Base-by-base conservation (phyloP, 2,797 vertebrate genomes). In the Cacajao melanocephalus region DNA sequence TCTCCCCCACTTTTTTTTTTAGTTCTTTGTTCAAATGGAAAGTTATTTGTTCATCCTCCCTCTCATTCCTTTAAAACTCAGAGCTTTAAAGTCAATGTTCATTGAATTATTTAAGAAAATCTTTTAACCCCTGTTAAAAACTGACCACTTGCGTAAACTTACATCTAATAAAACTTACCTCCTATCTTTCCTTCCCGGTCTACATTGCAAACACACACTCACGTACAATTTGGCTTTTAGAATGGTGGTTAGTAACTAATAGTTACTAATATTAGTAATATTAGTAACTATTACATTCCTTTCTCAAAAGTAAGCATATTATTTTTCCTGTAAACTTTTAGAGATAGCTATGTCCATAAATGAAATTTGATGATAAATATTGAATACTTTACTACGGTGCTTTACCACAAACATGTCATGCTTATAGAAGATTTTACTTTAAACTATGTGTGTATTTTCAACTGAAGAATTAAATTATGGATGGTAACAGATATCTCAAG, bases 401-500 rank as follows among this genome's bases (percentile, higher is more conserved):
- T 94, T 94, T 84, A 75, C 7, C 9, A 58, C 67, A n/a, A 79
- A 82, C 7, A 83, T 89, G 3, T 70, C 33, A 72, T 57, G 58
- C 52, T 94, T 67, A 88, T 52, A 11, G 75, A 96, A 95, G 84
- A 58, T 48, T 78, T 83, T 89, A 80, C 39, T 87, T 79, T 90
- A 88, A 93, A 85, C 8, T 70, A 41, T 55, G 7, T 58, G 15
- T 73, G 1, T 83, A 81, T 57, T 93, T 90, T 95, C 70, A 95
- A 90, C 19, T 82, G 72, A 94, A 88, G 28, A 88, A 80, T 46
- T 50, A 79, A 87, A 73, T 96, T 82, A 58, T 28, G 44, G 24
- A 41, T 94, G 3, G 24, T 39, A 96, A 94, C 46, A 95, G 50
- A 28, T 50, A 83, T 96, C 92, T 97, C 26, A 95, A 92, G 95